Conservation (phyloP, 2,113 vertebrate genomes). For the Rostratula benghalensis region DNA sequence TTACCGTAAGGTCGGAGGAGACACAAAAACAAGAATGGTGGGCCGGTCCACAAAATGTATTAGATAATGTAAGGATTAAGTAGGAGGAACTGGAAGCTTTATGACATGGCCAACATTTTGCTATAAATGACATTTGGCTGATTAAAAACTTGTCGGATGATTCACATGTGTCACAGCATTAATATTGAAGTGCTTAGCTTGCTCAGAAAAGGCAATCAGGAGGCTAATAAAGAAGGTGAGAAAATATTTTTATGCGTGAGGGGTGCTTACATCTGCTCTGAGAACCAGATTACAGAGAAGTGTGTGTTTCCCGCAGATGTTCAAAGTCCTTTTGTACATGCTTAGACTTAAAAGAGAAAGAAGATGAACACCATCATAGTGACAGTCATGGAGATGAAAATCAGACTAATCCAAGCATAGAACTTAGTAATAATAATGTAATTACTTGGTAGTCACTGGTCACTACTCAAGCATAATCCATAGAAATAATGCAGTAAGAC, state of each 20-base stretch:
- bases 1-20: neutral
- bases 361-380: neutral
- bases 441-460: neutral
- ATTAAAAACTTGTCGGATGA: neutral
- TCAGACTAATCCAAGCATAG: neutral
- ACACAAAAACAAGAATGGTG: neutral
- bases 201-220: neutral
- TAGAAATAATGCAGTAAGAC: neutral
- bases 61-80: neutral
- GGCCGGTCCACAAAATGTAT: neutral
- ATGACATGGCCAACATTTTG: neutral
- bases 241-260: neutral
- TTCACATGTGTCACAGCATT: neutral
- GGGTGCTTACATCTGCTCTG: neutral
- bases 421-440: neutral
- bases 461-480: neutral
- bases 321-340: neutral
- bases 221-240: neutral
- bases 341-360: neutral
- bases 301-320: neutral
- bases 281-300: neutral
- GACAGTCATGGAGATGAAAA: neutral
- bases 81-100: neutral
- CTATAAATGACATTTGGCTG: neutral
- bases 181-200: neutral